Evolutionary conservation across 2,797 vertebrate species (phyloP), one percentile per base, ranked within the genome.

Genomic region (Onychomys leucogaster): DNA sequence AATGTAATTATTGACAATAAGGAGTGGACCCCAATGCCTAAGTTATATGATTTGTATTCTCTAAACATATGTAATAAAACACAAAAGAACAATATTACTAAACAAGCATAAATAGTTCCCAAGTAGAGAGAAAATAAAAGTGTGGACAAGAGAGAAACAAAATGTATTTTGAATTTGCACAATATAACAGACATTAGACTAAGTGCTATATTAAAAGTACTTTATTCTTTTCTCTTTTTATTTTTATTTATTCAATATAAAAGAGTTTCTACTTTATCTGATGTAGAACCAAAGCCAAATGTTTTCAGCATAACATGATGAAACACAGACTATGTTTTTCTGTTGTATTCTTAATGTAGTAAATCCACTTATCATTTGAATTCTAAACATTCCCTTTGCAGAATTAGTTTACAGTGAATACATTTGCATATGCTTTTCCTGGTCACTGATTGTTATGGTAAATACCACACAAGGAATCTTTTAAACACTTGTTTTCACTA

Each of bases 221-320:
- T 43, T 80, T 91, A 11, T 25, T 57, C 81, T 85, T 81, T 82
- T 90, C 5, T 89, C 1, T 67, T 90, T 3, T 25, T 37, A 89
- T 32, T 95, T 94, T 93, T 78, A 89, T 90, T 81, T 82, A 77
- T 16, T 94, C 23, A 81, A 93, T 95, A 86, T 43, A 4, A 83
- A 61, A 83, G 27, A 13, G 69, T 90, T 57, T 90, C 29, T 75
- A 17, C 1, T 75, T 92, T 85, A 78, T 69, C 37, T 90, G 73
- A 78, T 11, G 29, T 82, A 92, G 78, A 80, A 7, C 27, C 49
- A 94, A 94, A 95, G 67, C 1, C 43, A 94, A 88, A 2, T 1
- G 17, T 80, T 94, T 29, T 76, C 49, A 67, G 10, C 8, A 49
- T 19, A 92, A 80, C 21, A 57, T 61, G 83, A n/a, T 43, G 21